Percentiles rank a stretch among this genome's conserved stretches.
Conservation (phyloP, 2,888 invertebrate species). For the Stenodera caucasica region DNA sequence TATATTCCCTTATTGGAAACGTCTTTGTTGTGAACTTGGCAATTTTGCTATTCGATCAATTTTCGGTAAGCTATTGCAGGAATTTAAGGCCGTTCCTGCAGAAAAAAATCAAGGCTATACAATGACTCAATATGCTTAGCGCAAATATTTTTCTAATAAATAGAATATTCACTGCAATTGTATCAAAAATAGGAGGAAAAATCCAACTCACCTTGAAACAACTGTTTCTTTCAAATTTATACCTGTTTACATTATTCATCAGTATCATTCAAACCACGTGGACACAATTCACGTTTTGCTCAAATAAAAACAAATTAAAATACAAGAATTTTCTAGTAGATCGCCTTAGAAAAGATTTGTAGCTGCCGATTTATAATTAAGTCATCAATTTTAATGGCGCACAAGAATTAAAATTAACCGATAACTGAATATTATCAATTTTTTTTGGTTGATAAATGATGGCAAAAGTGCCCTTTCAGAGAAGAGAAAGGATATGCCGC, state of each 20-base stretch:
- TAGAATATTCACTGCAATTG: background rate
- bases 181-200: background rate
- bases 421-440: too few relatives aligned
- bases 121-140: background rate
- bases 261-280: background rate
- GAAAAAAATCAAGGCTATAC: background rate
- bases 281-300: slow-evolving; percentile 1
- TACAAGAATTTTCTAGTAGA: too few relatives aligned
- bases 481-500: slow-evolving; percentile 9
- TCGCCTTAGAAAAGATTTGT: too few relatives aligned
- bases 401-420: too few relatives aligned
- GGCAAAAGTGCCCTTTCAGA: slow-evolving; percentile 6
- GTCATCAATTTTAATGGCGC: background rate
- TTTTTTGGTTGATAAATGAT: slow-evolving; percentile 5
- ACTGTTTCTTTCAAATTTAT: background rate
- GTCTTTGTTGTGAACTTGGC: background rate
- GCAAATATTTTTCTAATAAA: background rate
- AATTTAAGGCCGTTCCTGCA: background rate
- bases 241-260: background rate
- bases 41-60: background rate
- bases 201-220: background rate
- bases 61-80: background rate
- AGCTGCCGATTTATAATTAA: background rate
- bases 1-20: background rate
- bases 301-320: background rate